Evolutionary conservation across 2,888 invertebrate species (phyloP), one percentile per base, ranked within the genome.

Genomic region (Dermolepida albohirtum): DNA sequence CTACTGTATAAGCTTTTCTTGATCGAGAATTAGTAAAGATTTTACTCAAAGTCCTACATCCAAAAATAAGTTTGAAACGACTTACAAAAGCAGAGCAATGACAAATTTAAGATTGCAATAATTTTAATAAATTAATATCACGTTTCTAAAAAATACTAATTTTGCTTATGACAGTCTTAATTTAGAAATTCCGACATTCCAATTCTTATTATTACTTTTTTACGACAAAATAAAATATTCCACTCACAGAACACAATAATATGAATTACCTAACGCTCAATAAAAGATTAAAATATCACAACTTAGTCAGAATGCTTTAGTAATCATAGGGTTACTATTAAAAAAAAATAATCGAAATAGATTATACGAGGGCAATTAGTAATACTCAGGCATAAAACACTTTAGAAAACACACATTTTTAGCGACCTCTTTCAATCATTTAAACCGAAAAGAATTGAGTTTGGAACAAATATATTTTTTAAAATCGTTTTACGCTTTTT

Each of bases 201-300:
- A 34, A 34, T 1, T 34, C 34, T 8, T 34, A 34, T 8, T 34
- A 10, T 34, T 34, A 34, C 34, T 34, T 34, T 34, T 34, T 16
- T 54, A 54, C 40, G 12, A 16, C 16, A 10, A 34, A 43, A 22
- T 11, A 62, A 54, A 22, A 47, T 62, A 47, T 34, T 47, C 29
- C 47, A 8, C 47, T 47, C 47, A 47, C 29, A 34, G 22, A 62
- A 62, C 47, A 47, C 59, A 62, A 59, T 34, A 34, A 62, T 49
- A 49, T 29, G 10, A 17, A 62, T 34, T 47, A 47, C 8, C 27
- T 10, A 47, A 47, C 47, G 47, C 34, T 11, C 59, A 34, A 62
- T 62, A 47, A 62, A 34, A 62, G 29, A 62, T 62, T 29, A 62
- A 62, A 62, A 62, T 62, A 62, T 62, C 59, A 62, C 59, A 59